A percentile compares a stretch with the other conserved stretches of the same genome.
These are phyloP conservation scores for Dendrocopos noguchii DNA, from an alignment of 2,113 vertebrate species.

Conservation along the genomic window DNA sequence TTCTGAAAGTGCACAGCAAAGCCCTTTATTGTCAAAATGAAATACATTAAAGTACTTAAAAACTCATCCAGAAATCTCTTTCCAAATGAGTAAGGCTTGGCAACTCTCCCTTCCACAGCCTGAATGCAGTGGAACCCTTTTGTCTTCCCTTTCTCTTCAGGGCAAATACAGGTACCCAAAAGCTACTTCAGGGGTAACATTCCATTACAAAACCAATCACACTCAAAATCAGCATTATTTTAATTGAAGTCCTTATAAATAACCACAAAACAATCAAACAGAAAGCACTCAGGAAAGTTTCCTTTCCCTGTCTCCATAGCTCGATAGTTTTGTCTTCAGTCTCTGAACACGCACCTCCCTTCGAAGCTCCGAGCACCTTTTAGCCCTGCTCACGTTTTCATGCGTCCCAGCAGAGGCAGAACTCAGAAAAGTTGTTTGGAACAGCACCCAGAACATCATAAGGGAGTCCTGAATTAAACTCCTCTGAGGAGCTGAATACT, in stretches of 20 bases:
- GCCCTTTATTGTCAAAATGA: slow-evolving; percentile 32
- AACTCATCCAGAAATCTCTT: slow-evolving; percentile 33
- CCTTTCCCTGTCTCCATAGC: neutral
- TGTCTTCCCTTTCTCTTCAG: neutral
- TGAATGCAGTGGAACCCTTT: neutral
- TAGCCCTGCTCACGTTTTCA: neutral
- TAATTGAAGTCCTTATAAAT: neutral
- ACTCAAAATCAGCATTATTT: neutral
- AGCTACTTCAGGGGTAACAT: neutral
- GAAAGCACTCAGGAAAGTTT: neutral
- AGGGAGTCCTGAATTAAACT: neutral
- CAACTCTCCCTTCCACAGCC: neutral
- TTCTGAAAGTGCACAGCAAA: neutral
- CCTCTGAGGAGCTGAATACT: neutral
- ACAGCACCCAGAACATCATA: neutral
- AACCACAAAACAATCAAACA: neutral
- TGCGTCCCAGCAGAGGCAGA: neutral
- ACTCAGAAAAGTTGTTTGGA: neutral
- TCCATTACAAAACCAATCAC: neutral
- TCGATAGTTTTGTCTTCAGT: neutral
- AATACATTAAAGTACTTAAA: slow-evolving; percentile 30
- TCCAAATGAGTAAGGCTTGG: slow-evolving; percentile 35
- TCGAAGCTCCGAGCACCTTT: neutral
- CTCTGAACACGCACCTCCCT: neutral
- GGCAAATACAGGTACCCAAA: neutral